These are phyloP conservation scores for Panonychus citri DNA, from an alignment of 1,140 invertebrate species.

Conservation along the genomic window DNA sequence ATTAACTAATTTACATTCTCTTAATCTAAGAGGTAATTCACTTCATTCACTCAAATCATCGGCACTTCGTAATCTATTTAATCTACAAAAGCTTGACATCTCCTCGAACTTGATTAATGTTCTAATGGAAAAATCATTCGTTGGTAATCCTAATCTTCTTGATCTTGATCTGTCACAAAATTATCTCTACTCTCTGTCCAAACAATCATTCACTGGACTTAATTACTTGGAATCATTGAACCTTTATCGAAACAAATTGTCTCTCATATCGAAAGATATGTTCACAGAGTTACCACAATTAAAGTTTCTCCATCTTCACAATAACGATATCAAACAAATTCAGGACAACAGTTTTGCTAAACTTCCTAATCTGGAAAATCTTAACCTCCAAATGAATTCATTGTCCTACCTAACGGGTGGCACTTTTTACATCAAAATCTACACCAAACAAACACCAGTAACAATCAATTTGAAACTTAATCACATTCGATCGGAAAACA, in stretches of 20 bases:
- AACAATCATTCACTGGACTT: neutral
- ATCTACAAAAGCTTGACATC: neutral
- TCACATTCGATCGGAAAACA: neutral
- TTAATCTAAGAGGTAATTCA: neutral
- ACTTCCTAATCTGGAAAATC: neutral
- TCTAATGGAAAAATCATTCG: neutral
- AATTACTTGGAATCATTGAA: neutral
- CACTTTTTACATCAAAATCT: neutral
- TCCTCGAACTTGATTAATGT: neutral
- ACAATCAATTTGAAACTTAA: neutral
- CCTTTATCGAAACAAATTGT: neutral
- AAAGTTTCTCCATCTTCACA: neutral
- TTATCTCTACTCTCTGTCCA: neutral
- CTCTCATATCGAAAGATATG: neutral
- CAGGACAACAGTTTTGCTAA: neutral
- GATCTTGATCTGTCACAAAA: conserved; percentile 1
- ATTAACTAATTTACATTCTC: neutral
- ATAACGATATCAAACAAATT: neutral
- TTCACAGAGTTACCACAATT: conserved; percentile 1
- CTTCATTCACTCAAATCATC: neutral
- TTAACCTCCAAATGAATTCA: neutral
- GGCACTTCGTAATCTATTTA: neutral
- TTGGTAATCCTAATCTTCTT: neutral
- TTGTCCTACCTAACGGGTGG: neutral
- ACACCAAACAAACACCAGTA: neutral